Conservation (phyloP, 2,797 vertebrate species). For the Scarus forsteni region DNA sequence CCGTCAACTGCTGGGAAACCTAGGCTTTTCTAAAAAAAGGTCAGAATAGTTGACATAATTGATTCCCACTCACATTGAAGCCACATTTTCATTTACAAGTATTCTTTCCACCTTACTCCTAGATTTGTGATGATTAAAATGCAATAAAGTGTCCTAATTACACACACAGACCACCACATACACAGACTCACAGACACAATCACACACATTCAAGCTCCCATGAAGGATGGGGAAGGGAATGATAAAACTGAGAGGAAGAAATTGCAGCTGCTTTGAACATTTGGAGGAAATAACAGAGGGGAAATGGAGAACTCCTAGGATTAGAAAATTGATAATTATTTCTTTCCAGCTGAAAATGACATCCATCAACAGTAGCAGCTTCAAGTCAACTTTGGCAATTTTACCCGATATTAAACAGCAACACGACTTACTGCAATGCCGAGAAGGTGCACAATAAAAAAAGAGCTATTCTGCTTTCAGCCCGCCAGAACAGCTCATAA, state of each 20-base stretch:
- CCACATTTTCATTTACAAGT: slow-evolving; percentile 55
- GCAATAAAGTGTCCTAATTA: slow-evolving; percentile 62
- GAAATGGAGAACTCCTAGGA: neutral
- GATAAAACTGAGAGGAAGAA: slow-evolving; percentile 43
- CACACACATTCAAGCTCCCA: slow-evolving; percentile 22
- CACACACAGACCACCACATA: slow-evolving; percentile 16
- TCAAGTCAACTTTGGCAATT: slow-evolving; percentile 12
- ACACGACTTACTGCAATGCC: slow-evolving; percentile 18
- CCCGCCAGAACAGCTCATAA: slow-evolving; percentile 35
- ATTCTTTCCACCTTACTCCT: slow-evolving; percentile 24
- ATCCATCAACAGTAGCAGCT: slow-evolving; percentile 23
- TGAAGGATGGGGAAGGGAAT: slow-evolving; percentile 27
- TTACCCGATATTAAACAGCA: slow-evolving; percentile 28
- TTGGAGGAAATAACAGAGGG: neutral
- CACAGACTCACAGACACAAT: neutral
- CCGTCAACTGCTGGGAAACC: slow-evolving; percentile 3
- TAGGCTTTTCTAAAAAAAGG: slow-evolving; percentile 40
- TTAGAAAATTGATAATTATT: slow-evolving; percentile 12
- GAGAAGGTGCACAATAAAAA: slow-evolving; percentile 23
- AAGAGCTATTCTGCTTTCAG: neutral
- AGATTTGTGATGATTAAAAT: slow-evolving; percentile 61
- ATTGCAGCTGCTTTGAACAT: slow-evolving; percentile 46
- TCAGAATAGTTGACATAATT: slow-evolving; percentile 45
- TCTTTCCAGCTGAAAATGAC: slow-evolving; percentile 28
- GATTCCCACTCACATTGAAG: slow-evolving; percentile 58